Evolutionary conservation across 2,888 invertebrate genomes (phyloP), one percentile per base, ranked within the genome.

Genomic region (Eupsilia transversa): DNA sequence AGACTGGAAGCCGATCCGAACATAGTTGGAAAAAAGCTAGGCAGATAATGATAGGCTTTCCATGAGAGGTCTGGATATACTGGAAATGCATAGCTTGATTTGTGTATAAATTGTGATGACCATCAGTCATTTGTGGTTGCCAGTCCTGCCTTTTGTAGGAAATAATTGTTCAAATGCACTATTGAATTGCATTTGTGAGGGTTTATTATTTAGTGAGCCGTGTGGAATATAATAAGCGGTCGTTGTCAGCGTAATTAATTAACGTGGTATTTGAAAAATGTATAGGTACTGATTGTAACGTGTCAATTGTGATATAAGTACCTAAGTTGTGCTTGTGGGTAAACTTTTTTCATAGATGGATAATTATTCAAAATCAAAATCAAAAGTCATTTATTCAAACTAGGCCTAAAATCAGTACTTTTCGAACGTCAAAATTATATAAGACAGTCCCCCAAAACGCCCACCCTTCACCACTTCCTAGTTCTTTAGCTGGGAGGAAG

Each of bases 61-160:
- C 6, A 6, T 30, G 3, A 41, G 41, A 41, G 52, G 5, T 20
- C 38, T 14, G 7, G 0, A 17, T 63, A 27, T 20, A 27, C 27
- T 61, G 61, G 27, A 27, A 27, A 6, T 27, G 27, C 6, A 6
- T 27, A 1, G 30, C 9, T 6, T 66, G 52, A 41, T 41, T 5
- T 61, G 27, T 63, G 60, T 23, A 46, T 84, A 84, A 84, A 78
- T 82, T 74, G 41, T 38, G 77, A 74, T 67, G 70, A 72, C 52
- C 68, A 14, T 43, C 41, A 79, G 68, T 66, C 70, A 63, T 82
- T 68, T 80, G 80, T n/a, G 80, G 83, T 72, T 52, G 17, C 20
- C 38, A 23, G 49, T 43, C 17, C 46, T 2, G 54, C 60, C 49
- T 73, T 81, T 77, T 64, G 76, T 74, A n/a, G 35, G 49, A 72